Evolutionary conservation across 2,888 invertebrate species (phyloP), one percentile per base, ranked within the genome.

Genomic region (Tortrix viridana): DNA sequence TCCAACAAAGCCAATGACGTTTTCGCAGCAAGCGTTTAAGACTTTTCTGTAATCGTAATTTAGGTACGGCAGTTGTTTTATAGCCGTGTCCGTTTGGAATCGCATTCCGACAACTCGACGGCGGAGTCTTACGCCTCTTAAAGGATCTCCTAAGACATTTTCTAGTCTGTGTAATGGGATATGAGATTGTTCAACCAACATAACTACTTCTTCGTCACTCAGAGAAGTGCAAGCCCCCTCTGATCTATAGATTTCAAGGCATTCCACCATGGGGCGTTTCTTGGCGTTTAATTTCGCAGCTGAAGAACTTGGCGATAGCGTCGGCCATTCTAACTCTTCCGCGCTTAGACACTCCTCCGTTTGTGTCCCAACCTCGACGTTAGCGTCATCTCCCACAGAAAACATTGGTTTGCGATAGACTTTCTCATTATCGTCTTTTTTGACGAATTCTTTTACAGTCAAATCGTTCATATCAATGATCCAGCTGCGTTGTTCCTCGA

Each of bases 1-100:
- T 2, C 99, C 99, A 65, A 99, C 94, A 82, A 97, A 99, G 0
- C 99, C 99, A 37, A 99, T 95, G 0, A 99, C 98, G 85, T 99
- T 99, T 85, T 99, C 99, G 86, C 99, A 99, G 81, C 99, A 99
- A 7, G 97, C 96, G 65, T 98, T 98, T 80, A 97, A 92, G 0
- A 97, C 96, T 89, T 95, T 96, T 60, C 94, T 95, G 80, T 98
- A 98, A 82, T 98, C 97, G 83, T 97, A 99, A 79, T 96, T 94
- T 65, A 94, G 91, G 76, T 96, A 98, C 0, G 99, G 98, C 55
- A 98, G 89, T 69, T 94, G 93, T 49, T 93, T 92, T 16, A 97
- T 83, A 2, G 95, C 95, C 3, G 93, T 83, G 48, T 93, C 90
- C 5, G 94, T 93, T 60, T 93, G 91, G 20, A 94, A 95, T 48